Base-by-base conservation (phyloP, 1,140 invertebrate genomes). In the Chelonus insularis region DNA sequence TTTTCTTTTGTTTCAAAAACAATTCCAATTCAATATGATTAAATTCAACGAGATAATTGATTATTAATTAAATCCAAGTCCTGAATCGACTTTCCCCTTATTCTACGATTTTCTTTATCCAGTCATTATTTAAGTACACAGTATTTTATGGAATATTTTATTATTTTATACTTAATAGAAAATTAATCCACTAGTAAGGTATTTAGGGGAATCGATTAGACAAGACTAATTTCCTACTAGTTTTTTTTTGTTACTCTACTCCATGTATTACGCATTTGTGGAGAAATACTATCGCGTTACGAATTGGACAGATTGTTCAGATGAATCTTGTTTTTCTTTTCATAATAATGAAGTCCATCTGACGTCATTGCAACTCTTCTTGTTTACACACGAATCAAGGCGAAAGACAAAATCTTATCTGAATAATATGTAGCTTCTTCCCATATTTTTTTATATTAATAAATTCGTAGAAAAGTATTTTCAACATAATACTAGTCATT, bases 231-330 rank as follows among this genome's bases (percentile, higher is more conserved):
- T 78, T 60, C 73, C 79, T 72, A 75, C 72, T 79, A 77, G 74
- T 71, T 76, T 66, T 65, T 52, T 68, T 72, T 71, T 60, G 68
- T 59, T 72, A 68, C 71, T 71, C 59, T 63, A 62, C 45, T 62
- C 41, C 51, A 20, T 60, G 56, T 50, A 64, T 67, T 65, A 25
- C 69, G 62, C 65, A 67, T 64, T 68, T 73, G 63, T 80, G 74
- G 70, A 77, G 74, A 69, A 80, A 77, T 79, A 80, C 75, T 79
- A 81, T 73, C 73, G 69, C 74, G 76, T 78, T 75, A 80, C 71
- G 73, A 74, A 73, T 76, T 79, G 79, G 78, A 79, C 77, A 79
- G 76, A 78, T 78, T 78, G 71, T 68, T 76, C 72, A 66, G 71
- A 68, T 52, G 37, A 64, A 67, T 68, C 69, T 65, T 68, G 64